Base-by-base conservation (phyloP, 2,888 invertebrate genomes). In the Sarcophaga variegata region DNA sequence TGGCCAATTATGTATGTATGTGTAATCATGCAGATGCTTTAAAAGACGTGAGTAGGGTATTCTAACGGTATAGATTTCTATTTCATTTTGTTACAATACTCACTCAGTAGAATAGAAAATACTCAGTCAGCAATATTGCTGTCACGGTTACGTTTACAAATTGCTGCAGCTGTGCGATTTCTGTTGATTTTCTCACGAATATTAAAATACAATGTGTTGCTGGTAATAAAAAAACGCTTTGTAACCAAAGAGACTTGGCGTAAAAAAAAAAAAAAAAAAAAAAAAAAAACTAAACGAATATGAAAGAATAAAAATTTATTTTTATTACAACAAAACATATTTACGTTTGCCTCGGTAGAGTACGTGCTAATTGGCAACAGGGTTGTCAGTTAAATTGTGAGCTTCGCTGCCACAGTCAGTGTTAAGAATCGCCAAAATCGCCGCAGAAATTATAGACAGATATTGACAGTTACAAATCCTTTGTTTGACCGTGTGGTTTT, bases 111-210 rank as follows among this genome's bases (percentile, higher is more conserved):
- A 47, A 70, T 59, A 37, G 20, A 25, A 69, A 83, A 70, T 79
- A 64, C 45, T 8, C 69, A 71, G 47, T 8, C 69, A 71, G 66
- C 20, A 77, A 66, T 75, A 75, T 69, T 75, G 63, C 63, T 49
- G 5, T 45, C 67, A 20, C 60, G 22, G 27, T 69, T 75, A 59
- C 64, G 37, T 20, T 27, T 62, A 47, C 27, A 77, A 17, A 25
- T 60, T 72, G 63, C 11, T 67, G 72, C 86, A 83, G 81, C 81
- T 87, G 86, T 45, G 37, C 67, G 69, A 78, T 84, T 81, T 66
- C 62, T 75, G 81, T 66, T 66, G 71, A 87, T 79, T 84, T 87
- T 87, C 87, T 84, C 87, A 87, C 84, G 87, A 87, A 81, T 87
- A 87, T 87, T 87, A 87, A 81, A 75, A 69, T 81, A 87, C 84